These are phyloP conservation scores for Bathybates hornii DNA, from an alignment of 2,113 vertebrate genomes.

Conservation along the genomic window DNA sequence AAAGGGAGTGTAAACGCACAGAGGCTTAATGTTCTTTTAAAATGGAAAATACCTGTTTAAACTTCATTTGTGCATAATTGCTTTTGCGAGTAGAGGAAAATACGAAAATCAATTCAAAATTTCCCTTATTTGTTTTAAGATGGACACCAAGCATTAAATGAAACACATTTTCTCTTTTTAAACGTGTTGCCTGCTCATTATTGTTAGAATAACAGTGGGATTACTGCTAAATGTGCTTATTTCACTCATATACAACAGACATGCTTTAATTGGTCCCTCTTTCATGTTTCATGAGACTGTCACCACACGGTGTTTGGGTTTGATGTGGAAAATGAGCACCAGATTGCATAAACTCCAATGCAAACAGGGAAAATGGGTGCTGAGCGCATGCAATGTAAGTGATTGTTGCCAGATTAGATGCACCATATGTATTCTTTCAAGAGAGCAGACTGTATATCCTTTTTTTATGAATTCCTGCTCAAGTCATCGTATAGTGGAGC, in stretches of 20 bases:
- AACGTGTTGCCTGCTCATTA: constrained; percentile 44
- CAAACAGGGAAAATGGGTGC: constrained; percentile 52
- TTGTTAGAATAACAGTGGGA: constrained; percentile 48
- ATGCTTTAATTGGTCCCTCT: constrained; percentile 47
- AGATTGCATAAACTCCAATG: constrained; percentile 51
- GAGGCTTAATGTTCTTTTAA: constrained; percentile 64
- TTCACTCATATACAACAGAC: constrained; percentile 34
- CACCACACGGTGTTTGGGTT: constrained; percentile 48
- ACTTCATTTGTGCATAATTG: constrained; percentile 61
- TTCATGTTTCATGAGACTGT: constrained; percentile 59
- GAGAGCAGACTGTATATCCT: constrained; percentile 14
- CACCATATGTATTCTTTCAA: constrained; percentile 43
- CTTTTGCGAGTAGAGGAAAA: constrained; percentile 42
- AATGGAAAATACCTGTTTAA: constrained; percentile 66
- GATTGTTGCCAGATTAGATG: constrained; percentile 53
- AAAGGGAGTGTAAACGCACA: constrained; percentile 45
- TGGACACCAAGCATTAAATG: constrained; percentile 29
- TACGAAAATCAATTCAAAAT: constrained; percentile 24
- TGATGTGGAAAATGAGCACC: constrained; percentile 58
- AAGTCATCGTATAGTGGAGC: constrained; percentile 14
- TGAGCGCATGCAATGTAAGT: constrained; percentile 32
- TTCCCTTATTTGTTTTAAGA: constrained; percentile 54
- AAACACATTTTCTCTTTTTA: constrained; percentile 29
- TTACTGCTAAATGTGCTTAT: constrained; percentile 53
- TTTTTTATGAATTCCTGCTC: constrained; percentile 31